phyloP scores from a whole-genome alignment of 2,888 invertebrate species.

The Drosophila monieri region DNA sequence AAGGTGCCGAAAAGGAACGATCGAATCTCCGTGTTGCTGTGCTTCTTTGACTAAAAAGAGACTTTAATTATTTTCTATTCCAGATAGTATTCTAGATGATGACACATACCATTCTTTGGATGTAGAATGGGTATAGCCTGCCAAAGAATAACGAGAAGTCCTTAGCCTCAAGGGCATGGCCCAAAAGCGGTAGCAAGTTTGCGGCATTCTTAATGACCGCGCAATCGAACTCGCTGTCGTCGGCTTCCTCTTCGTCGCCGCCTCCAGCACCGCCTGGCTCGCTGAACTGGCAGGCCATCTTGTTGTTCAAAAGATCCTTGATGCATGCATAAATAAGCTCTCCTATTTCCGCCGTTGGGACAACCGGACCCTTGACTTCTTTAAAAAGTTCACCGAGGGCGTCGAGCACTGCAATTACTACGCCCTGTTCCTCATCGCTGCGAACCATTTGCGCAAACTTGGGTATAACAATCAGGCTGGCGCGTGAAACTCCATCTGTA shows the following conservation, averaged over 20 bases:
- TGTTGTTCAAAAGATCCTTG: slow-evolving; percentile 87
- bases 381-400: slow-evolving; percentile 87
- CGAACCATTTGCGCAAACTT: slow-evolving; percentile 88
- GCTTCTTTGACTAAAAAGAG: slow-evolving; percentile 84
- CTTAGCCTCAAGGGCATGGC: slow-evolving; percentile 87
- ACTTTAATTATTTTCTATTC: slow-evolving; percentile 10
- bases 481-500: slow-evolving; percentile 86
- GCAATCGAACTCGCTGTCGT: slow-evolving; percentile 90
- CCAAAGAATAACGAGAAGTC: slow-evolving; percentile 89
- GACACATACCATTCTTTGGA: slow-evolving; percentile 87
- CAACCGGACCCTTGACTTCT: slow-evolving; percentile 86
- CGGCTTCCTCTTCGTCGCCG: slow-evolving; percentile 84
- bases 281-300: slow-evolving; percentile 86
- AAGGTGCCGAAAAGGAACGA: slow-evolving; percentile 90
- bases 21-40: slow-evolving; percentile 86
- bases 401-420: slow-evolving; percentile 89
- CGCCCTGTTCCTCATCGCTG: slow-evolving; percentile 85
- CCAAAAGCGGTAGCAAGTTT: slow-evolving; percentile 89
- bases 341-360: slow-evolving; percentile 86
- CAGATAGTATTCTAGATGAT: background rate
- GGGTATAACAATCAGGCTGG: slow-evolving; percentile 87
- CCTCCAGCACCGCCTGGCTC: slow-evolving; percentile 83
- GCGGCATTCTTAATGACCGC: slow-evolving; percentile 90
- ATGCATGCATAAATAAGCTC: slow-evolving; percentile 88
- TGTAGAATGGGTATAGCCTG: slow-evolving; percentile 86